Evolutionary conservation across 2,888 invertebrate genomes (phyloP).

Genomic region (Amblyjoppa fuscipennis): DNA sequence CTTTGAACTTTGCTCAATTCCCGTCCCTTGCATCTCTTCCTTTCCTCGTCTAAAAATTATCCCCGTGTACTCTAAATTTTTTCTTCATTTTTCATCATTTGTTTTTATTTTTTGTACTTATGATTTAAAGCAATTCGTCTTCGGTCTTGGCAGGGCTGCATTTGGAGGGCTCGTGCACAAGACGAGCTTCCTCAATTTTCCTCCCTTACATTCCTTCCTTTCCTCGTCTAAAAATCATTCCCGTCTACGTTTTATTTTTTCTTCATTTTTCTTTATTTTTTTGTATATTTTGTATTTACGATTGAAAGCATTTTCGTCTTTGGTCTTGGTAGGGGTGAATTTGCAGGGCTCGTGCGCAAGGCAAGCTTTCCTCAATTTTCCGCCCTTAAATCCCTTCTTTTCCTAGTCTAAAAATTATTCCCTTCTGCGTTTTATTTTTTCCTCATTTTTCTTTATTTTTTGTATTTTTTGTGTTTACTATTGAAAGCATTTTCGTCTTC

Average conservation of each 20-base stretch:
- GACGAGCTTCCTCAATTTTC: too few species aligned
- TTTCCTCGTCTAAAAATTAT: neutral
- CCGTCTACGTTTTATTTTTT: neutral
- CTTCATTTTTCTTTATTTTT: neutral
- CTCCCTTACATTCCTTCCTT: neutral
- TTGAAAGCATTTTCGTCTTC: too few species aligned
- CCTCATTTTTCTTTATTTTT: neutral
- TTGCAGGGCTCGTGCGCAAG: conserved; percentile 23
- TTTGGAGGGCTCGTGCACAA: too few species aligned
- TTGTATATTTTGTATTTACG: neutral
- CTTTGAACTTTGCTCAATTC: neutral
- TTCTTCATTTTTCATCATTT: too few species aligned
- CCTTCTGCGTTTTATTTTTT: neutral
- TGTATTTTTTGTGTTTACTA: too few species aligned
- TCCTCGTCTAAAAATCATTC: neutral
- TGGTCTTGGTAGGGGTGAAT: conserved; percentile 4
- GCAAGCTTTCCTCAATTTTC: conserved; percentile 6
- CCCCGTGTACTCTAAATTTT: too few species aligned
- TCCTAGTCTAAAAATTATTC: neutral
- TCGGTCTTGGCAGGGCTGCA: too few species aligned
- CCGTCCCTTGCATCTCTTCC: neutral
- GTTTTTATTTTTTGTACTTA: too few species aligned
- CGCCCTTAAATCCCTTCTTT: neutral
- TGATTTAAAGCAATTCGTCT: too few species aligned
- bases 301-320: neutral